A percentile compares a stretch with the other conserved stretches of the same genome.
Conservation (phyloP, 2,113 vertebrate genomes). For the Archocentrus centrarchus region DNA sequence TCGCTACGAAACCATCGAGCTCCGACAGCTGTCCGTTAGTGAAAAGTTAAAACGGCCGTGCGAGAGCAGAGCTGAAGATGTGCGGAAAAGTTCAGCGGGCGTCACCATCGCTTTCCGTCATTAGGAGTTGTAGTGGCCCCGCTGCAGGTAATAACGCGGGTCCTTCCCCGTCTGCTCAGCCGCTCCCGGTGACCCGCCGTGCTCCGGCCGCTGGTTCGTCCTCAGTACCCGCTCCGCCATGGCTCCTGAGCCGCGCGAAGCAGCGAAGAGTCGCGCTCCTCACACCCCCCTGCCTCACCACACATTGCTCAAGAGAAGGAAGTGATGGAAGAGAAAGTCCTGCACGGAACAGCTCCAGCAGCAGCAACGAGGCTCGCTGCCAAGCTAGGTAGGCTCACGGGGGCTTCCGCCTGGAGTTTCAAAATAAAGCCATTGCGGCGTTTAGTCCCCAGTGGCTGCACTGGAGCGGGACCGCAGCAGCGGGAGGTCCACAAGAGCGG, state of each 20-base stretch:
- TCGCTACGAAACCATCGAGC: conserved; percentile 28
- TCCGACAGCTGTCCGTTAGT: background rate
- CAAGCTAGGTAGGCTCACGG: background rate
- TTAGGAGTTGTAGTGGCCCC: background rate
- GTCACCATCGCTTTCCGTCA: conserved; percentile 43
- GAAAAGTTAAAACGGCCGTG: conserved; percentile 39
- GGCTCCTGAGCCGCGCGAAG: conserved; percentile 48
- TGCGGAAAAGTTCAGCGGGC: conserved; percentile 52
- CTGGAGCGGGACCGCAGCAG: too few species aligned
- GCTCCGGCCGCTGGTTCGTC: conserved; percentile 48
- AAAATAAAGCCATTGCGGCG: conserved; percentile 45
- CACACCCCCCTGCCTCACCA: conserved; percentile 38
- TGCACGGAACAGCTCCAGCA: conserved; percentile 5
- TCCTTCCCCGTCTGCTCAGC: conserved; percentile 23
- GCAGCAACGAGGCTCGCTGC: background rate
- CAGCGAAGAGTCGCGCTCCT: conserved; percentile 47
- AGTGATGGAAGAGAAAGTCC: conserved; percentile 53
- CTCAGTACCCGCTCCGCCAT: conserved; percentile 66
- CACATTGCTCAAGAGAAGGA: conserved; percentile 48
- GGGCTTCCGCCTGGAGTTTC: conserved; percentile 43
- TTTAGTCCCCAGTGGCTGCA: background rate
- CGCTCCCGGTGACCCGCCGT: conserved; percentile 45
- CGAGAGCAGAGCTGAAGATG: conserved; percentile 10
- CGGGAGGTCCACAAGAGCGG: too few species aligned
- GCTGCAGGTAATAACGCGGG: conserved; percentile 41